Evolutionary conservation across 1,140 invertebrate species (phyloP).

Genomic region (Heliothis virescens): DNA sequence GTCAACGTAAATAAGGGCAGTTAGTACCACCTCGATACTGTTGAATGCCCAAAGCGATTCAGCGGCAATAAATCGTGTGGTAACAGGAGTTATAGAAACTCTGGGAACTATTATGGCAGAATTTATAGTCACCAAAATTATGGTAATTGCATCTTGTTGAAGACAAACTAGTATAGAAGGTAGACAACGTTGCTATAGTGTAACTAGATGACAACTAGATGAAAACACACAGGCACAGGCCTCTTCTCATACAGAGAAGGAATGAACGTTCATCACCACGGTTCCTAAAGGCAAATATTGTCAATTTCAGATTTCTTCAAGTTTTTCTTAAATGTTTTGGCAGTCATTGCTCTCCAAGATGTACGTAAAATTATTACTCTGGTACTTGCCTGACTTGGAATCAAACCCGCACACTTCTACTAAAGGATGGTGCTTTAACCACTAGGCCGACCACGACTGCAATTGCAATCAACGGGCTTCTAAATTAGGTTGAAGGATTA

Average conservation of each 20-base stretch:
- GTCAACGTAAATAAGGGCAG: conserved; percentile 36
- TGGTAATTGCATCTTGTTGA: conserved; percentile 40
- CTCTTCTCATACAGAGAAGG: too few relatives aligned
- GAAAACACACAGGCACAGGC: too few relatives aligned
- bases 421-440: too few relatives aligned
- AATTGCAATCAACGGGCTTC: conserved; percentile 31
- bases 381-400: too few relatives aligned
- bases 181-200: not conserved
- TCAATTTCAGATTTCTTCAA: too few relatives aligned
- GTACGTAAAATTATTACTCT: too few relatives aligned
- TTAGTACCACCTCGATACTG: conserved; percentile 39
- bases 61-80: conserved; percentile 41
- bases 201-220: too few relatives aligned
- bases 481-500: conserved; percentile 36
- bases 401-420: too few relatives aligned
- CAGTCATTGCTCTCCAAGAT: too few relatives aligned
- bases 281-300: too few relatives aligned
- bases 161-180: conserved; percentile 9
- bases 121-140: conserved; percentile 43
- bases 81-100: conserved; percentile 41
- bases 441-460: not conserved
- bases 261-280: too few relatives aligned
- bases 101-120: conserved; percentile 35
- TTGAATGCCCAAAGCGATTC: conserved; percentile 43
- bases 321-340: too few relatives aligned